Evolutionary conservation across 2,797 vertebrate genomes (phyloP).

Genomic region (Coregonus suidteri): DNA sequence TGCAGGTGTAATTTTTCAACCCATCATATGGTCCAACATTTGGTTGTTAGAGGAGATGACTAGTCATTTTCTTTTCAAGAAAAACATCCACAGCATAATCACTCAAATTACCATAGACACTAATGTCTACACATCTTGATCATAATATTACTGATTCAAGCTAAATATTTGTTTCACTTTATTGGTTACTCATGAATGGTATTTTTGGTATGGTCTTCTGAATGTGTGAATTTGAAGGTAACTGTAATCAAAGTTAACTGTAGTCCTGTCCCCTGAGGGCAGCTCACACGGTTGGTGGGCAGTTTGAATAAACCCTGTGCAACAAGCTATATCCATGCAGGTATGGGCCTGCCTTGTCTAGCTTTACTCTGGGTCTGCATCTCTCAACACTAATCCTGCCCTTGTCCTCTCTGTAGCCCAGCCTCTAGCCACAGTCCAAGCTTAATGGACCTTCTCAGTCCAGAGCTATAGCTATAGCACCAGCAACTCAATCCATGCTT

Average conservation of each 20-base stretch:
- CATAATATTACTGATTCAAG: too few species aligned
- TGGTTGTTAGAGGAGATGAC: background rate
- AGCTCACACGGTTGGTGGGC: slow-evolving; percentile 41
- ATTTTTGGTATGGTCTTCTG: background rate
- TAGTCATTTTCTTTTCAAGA: background rate
- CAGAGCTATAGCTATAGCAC: background rate
- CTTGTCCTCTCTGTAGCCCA: slow-evolving; percentile 14
- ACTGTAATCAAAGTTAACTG: slow-evolving; percentile 33
- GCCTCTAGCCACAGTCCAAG: background rate
- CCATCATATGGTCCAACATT: background rate
- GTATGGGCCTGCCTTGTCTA: slow-evolving; percentile 38
- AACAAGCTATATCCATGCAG: slow-evolving; percentile 46
- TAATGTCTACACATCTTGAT: background rate
- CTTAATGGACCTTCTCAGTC: background rate
- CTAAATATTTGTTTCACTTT: background rate
- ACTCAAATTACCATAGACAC: too few species aligned
- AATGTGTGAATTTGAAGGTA: background rate
- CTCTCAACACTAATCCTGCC: slow-evolving; percentile 17
- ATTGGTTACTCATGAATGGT: background rate
- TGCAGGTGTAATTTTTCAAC: background rate
- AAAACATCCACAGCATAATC: too few species aligned
- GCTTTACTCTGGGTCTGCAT: background rate
- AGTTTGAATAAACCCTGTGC: too few species aligned
- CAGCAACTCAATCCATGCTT: background rate
- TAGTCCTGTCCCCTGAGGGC: slow-evolving; percentile 49